phyloP scores from a whole-genome alignment of 2,797 vertebrate genomes.

The Schizopygopsis pylzovi region DNA sequence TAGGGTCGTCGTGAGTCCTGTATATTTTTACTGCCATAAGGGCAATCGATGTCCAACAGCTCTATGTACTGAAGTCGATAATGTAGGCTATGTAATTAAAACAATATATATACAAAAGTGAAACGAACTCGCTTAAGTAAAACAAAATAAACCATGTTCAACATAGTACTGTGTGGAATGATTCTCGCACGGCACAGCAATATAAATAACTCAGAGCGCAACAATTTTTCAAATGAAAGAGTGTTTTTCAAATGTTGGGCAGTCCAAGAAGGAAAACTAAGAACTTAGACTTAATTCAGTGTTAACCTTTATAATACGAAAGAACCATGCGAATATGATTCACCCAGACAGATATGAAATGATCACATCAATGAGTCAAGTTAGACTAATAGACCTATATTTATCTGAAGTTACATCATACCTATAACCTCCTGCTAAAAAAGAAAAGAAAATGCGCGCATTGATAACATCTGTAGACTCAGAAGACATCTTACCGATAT shows the following conservation, averaged over 20 bases:
- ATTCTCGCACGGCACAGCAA: neutral
- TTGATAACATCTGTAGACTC: neutral
- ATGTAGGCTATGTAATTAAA: neutral
- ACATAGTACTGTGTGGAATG: neutral
- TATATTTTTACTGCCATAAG: neutral
- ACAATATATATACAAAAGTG: neutral
- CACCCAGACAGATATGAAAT: neutral
- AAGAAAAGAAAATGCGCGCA: neutral
- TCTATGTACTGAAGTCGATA: neutral
- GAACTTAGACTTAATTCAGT: neutral
- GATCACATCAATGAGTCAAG: constrained; percentile 6
- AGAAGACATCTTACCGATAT: constrained; percentile 83
- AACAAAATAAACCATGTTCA: neutral
- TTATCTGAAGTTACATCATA: neutral
- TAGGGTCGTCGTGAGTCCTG: neutral
- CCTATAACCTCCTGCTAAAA: neutral
- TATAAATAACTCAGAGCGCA: neutral
- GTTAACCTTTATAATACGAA: neutral
- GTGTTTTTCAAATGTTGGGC: neutral
- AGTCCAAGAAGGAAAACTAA: neutral
- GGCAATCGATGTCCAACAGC: neutral
- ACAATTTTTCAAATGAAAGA: neutral
- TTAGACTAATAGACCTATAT: neutral
- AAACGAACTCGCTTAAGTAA: neutral
- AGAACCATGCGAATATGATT: neutral